phyloP scores from a whole-genome alignment of 2,888 invertebrate species.

The Tanypteryx hageni region DNA sequence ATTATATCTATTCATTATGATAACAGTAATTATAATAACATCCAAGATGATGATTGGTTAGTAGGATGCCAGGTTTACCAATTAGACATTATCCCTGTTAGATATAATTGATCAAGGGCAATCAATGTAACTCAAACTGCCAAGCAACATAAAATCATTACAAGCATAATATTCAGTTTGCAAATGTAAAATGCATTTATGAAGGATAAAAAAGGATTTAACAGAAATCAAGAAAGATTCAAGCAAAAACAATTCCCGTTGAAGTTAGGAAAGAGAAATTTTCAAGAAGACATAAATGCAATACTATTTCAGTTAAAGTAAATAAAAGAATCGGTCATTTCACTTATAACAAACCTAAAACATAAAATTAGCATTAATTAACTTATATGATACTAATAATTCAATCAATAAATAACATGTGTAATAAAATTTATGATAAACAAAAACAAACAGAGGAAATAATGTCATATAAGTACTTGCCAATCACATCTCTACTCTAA shows the following conservation, averaged over 20 bases:
- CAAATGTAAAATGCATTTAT: neutral
- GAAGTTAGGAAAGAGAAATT: neutral
- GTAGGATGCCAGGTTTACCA: conserved; percentile 10
- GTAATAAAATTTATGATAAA: neutral
- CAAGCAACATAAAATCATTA: conserved; percentile 35
- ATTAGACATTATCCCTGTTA: conserved; percentile 22
- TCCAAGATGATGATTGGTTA: conserved; percentile 33
- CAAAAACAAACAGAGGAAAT: neutral
- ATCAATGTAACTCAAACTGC: neutral
- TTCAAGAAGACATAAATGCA: conserved; percentile 34
- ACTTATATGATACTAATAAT: neutral
- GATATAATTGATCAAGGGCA: neutral
- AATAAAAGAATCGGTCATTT: neutral
- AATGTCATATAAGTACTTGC: conserved; percentile 11
- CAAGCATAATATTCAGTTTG: conserved; percentile 8
- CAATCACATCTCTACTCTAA: neutral
- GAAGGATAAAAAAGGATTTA: neutral
- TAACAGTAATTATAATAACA: conserved; percentile 36
- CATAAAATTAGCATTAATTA: conserved; percentile 8
- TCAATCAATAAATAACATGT: neutral
- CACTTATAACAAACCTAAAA: neutral
- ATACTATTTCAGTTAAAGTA: neutral
- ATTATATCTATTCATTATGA: conserved; percentile 40
- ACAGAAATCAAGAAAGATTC: conserved; percentile 14
- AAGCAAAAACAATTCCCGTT: neutral